These are phyloP conservation scores for Phaonia tiefii DNA, from an alignment of 2,888 invertebrate species.

Conservation along the genomic window DNA sequence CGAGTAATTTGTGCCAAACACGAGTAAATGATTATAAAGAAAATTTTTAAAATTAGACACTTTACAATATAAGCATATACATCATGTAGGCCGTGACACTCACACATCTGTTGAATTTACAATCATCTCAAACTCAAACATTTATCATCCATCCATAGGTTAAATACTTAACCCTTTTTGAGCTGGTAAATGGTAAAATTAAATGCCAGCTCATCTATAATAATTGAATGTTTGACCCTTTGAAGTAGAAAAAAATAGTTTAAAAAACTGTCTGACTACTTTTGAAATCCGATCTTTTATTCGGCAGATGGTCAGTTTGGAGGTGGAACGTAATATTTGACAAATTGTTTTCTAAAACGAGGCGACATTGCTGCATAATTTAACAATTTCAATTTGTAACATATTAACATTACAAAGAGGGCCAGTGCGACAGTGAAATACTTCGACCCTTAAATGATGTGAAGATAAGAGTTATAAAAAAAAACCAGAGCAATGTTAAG, in stretches of 20 bases:
- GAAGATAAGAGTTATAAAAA: no score
- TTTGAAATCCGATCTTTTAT: no score
- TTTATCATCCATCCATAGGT: neutral
- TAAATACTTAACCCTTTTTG: neutral
- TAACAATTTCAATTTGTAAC: neutral
- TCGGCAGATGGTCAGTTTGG: constrained; percentile 56
- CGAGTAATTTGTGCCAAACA: no score
- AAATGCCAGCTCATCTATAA: neutral
- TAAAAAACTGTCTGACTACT: no score
- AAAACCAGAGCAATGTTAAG: neutral
- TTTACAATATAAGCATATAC: no score
- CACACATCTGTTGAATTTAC: constrained; percentile 9
- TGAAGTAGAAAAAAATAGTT: neutral
- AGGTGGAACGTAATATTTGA: constrained; percentile 55
- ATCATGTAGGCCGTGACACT: no score
- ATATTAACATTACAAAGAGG: constrained; percentile 21
- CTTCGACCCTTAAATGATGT: neutral
- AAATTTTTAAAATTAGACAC: no score
- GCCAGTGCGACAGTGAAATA: constrained; percentile 5
- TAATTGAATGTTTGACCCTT: constrained; percentile 1
- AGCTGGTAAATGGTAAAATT: no score
- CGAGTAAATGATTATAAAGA: no score
- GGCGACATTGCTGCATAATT: constrained; percentile 19
- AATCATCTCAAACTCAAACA: neutral
- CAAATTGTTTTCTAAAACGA: constrained; percentile 47